These are phyloP conservation scores for Oncorhynchus mykiss DNA, from an alignment of 2,113 vertebrate species.

Conservation along the genomic window DNA sequence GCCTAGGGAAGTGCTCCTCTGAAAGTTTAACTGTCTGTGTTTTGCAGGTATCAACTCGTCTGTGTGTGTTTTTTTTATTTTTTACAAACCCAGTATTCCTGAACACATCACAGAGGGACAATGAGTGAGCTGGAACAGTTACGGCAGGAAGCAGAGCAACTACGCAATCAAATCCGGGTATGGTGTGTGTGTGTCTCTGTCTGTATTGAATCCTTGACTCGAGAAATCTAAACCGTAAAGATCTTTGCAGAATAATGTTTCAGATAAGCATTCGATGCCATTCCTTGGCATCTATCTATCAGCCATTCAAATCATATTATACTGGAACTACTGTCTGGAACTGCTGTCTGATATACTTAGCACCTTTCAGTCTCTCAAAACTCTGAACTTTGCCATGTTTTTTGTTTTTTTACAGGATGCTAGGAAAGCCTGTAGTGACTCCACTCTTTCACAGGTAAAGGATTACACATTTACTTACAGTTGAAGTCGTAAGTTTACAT, in stretches of 20 bases:
- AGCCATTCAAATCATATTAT: not conserved
- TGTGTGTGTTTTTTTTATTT: conserved; percentile 24
- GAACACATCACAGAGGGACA: conserved; percentile 65
- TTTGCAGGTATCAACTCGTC: conserved; percentile 67
- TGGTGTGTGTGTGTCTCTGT: conserved; percentile 29
- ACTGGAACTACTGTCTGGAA: no score
- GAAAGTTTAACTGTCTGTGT: not conserved
- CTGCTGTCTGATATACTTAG: not conserved
- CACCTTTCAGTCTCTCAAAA: not conserved
- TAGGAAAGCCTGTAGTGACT: conserved; percentile 95
- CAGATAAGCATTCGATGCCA: conserved; percentile 9
- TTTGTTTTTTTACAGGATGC: conserved; percentile 84
- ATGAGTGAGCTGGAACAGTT: conserved; percentile 99
- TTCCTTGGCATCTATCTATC: not conserved
- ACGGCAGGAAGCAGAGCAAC: conserved; percentile 94
- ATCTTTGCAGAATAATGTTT: conserved; percentile 25
- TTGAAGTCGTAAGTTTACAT: no score
- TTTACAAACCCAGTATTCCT: conserved; percentile 41
- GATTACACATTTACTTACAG: not conserved
- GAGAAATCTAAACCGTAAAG: not conserved
- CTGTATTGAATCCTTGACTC: not conserved
- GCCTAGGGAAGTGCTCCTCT: conserved; percentile 31
- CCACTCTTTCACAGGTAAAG: conserved; percentile 90
- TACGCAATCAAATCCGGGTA: conserved; percentile 96
- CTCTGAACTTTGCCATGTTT: not conserved